Percentiles rank a stretch among this genome's conserved stretches.
Conservation (phyloP, 2,797 vertebrate genomes). For the Diplodus sargus region DNA sequence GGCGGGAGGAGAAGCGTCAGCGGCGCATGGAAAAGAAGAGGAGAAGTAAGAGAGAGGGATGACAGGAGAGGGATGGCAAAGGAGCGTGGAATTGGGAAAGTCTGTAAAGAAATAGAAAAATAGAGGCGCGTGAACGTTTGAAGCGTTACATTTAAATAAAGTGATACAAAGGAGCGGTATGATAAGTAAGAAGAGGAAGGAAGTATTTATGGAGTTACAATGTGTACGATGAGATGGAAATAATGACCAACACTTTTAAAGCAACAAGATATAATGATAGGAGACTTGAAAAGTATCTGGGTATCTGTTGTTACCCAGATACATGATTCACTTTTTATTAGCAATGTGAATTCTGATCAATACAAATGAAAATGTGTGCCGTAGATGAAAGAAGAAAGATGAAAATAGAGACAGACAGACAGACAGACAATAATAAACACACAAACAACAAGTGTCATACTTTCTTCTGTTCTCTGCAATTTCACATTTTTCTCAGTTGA, state of each 20-base stretch:
- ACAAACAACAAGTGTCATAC: slow-evolving; percentile 5
- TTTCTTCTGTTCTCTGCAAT: slow-evolving; percentile 6
- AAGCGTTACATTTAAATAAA: no score
- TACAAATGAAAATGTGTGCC: slow-evolving; percentile 15
- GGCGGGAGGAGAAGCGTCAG: slow-evolving; percentile 94
- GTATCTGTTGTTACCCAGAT: slow-evolving; percentile 17
- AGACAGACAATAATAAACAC: slow-evolving; percentile 1
- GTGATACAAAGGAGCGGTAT: background rate
- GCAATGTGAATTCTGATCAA: slow-evolving; percentile 12
- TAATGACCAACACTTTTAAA: slow-evolving; percentile 9
- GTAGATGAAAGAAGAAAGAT: slow-evolving; percentile 4
- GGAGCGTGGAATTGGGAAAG: slow-evolving; percentile 86
- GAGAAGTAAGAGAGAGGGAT: slow-evolving; percentile 88
- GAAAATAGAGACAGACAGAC: slow-evolving; percentile 6
- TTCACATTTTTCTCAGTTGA: background rate
- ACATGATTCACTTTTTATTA: slow-evolving; percentile 24
- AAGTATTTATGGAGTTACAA: slow-evolving; percentile 8
- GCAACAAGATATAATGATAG: background rate
- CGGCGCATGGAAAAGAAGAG: slow-evolving; percentile 95
- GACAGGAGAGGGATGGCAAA: slow-evolving; percentile 43
- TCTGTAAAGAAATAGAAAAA: slow-evolving; percentile 82
- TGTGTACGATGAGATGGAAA: background rate
- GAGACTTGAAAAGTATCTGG: background rate
- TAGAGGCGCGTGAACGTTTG: background rate
- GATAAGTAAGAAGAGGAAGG: background rate